Evolutionary conservation across 1,140 invertebrate species (phyloP).

Genomic region (Drosophila murphyi): DNA sequence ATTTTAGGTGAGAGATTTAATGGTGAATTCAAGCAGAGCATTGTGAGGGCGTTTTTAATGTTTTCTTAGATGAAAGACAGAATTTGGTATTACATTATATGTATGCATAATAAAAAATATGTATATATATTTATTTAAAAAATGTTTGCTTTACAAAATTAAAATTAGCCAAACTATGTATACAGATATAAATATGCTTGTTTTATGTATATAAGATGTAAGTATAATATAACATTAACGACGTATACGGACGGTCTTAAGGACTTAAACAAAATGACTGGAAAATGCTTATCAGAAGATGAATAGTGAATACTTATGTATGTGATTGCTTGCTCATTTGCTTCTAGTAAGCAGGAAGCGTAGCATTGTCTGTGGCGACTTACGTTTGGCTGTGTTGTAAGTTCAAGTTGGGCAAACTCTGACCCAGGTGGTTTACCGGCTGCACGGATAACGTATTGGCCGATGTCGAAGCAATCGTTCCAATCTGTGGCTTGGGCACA

Average conservation of each 20-base stretch:
- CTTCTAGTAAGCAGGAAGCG: slow-evolving; percentile 63
- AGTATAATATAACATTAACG: slow-evolving; percentile 22
- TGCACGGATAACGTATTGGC: slow-evolving; percentile 91
- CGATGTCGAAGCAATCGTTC: slow-evolving; percentile 79
- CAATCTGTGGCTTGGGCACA: slow-evolving; percentile 81
- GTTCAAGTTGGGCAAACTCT: slow-evolving; percentile 90
- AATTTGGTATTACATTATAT: slow-evolving; percentile 12
- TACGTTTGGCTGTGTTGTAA: slow-evolving; percentile 80
- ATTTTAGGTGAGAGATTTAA: background rate
- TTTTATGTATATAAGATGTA: background rate
- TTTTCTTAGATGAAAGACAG: slow-evolving; percentile 17
- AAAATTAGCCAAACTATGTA: slow-evolving; percentile 23
- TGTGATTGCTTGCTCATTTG: slow-evolving; percentile 36
- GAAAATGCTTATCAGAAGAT: slow-evolving; percentile 37
- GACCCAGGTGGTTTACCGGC: slow-evolving; percentile 88
- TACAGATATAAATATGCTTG: slow-evolving; percentile 17
- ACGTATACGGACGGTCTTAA: slow-evolving; percentile 36
- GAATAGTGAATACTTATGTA: slow-evolving; percentile 32
- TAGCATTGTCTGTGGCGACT: slow-evolving; percentile 62
- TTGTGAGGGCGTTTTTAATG: slow-evolving; percentile 4
- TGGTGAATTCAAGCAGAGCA: slow-evolving; percentile 6
- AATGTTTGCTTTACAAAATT: slow-evolving; percentile 26
- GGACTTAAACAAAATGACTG: slow-evolving; percentile 35
- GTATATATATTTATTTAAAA: slow-evolving; percentile 33
- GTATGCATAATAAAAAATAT: slow-evolving; percentile 25